A percentile compares a stretch with the other conserved stretches of the same genome.
Evolutionary conservation across 92 coral and sea anemone species (phyloP).

Genomic region (Palythoa grandis): DNA sequence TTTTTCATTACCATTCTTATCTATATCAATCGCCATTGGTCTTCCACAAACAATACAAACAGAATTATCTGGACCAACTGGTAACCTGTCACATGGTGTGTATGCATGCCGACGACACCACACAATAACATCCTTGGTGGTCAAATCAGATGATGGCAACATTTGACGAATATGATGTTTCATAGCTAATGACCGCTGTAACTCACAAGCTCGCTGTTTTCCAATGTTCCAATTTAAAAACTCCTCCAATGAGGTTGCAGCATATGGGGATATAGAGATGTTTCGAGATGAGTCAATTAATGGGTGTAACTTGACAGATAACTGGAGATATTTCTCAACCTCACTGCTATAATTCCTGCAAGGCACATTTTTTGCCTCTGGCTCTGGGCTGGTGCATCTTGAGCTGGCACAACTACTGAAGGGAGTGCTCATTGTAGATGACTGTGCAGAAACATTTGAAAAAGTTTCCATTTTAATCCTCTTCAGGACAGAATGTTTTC

Average conservation of each 20-base stretch:
- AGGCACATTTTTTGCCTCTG: constrained; percentile 11
- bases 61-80: constrained; percentile 13
- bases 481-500: constrained; percentile 45
- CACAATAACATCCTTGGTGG: constrained; percentile 82
- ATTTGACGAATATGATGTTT: constrained; percentile 48
- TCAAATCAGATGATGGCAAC: constrained; percentile 50
- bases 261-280: constrained; percentile 59
- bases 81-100: constrained; percentile 62
- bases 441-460: constrained; percentile 44
- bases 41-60: constrained; percentile 88
- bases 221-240: constrained; percentile 80
- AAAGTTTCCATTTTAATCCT: constrained; percentile 55
- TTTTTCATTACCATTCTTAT: not conserved
- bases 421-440: constrained; percentile 70
- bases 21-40: not conserved
- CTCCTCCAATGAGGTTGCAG: constrained; percentile 69
- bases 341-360: constrained; percentile 41
- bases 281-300: constrained; percentile 64
- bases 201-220: constrained; percentile 90
- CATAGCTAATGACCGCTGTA: constrained; percentile 88
- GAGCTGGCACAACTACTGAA: constrained; percentile 66
- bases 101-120: constrained; percentile 91
- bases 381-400: constrained; percentile 79
- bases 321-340: constrained; percentile 55
- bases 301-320: constrained; percentile 63